These are phyloP conservation scores for Hystrix brachyura DNA, from an alignment of 2,113 vertebrate species.

Conservation along the genomic window DNA sequence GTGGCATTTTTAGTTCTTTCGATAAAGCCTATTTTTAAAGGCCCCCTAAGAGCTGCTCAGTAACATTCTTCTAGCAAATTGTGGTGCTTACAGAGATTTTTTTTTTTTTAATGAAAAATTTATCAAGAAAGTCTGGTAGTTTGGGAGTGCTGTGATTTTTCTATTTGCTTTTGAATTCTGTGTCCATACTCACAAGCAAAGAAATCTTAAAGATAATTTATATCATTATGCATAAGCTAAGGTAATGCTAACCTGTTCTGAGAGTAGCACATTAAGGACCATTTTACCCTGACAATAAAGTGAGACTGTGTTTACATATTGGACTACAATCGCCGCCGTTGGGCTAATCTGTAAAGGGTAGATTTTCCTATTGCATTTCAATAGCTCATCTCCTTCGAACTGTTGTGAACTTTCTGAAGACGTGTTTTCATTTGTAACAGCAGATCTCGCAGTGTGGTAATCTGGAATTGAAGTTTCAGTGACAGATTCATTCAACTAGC, in stretches of 20 bases:
- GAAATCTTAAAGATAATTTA: constrained; percentile 86
- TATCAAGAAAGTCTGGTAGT: constrained; percentile 75
- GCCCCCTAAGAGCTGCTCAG: constrained; percentile 10
- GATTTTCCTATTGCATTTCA: constrained; percentile 87
- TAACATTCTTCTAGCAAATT: constrained; percentile 64
- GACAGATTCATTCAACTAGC: constrained; percentile 88
- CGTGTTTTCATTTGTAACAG: constrained; percentile 87
- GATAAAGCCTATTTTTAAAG: constrained; percentile 71
- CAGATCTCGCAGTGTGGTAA: constrained; percentile 84
- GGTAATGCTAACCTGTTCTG: constrained; percentile 84
- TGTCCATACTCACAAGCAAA: constrained; percentile 78
- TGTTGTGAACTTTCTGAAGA: constrained; percentile 88
- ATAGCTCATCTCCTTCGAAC: constrained; percentile 88
- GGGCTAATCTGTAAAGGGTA: constrained; percentile 86
- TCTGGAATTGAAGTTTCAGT: constrained; percentile 87
- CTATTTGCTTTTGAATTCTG: constrained; percentile 79
- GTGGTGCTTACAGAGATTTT: constrained; percentile 49
- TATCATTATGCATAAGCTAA: constrained; percentile 82
- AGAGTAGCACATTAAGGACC: constrained; percentile 85
- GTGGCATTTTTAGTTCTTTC: constrained; percentile 50
- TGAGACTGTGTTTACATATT: constrained; percentile 85
- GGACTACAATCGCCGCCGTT: constrained; percentile 85
- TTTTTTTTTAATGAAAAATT: constrained; percentile 45
- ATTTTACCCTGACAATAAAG: constrained; percentile 87
- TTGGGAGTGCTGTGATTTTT: constrained; percentile 80